phyloP scores from a whole-genome alignment of 2,888 invertebrate species.

The Nomada ferruginata region DNA sequence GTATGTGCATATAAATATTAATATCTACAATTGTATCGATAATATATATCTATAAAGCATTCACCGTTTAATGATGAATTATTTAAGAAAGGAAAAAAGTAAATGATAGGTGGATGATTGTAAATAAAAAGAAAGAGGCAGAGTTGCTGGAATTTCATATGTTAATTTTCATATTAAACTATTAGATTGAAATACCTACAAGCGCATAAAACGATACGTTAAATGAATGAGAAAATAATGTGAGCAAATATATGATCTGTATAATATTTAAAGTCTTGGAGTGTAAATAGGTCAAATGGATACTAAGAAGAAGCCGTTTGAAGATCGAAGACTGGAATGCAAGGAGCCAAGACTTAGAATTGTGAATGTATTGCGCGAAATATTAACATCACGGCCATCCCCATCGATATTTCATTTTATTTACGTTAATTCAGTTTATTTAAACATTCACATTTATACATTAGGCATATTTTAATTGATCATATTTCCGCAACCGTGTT shows the following conservation, averaged over 20 bases:
- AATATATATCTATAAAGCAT: constrained; percentile 52
- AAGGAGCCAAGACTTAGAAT: constrained; percentile 58
- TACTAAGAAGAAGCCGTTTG: constrained; percentile 55
- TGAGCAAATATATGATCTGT: constrained; percentile 36
- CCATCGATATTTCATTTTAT: constrained; percentile 58
- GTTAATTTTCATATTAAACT: constrained; percentile 60
- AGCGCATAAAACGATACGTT: constrained; percentile 40
- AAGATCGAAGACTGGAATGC: constrained; percentile 61
- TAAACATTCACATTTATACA: constrained; percentile 61
- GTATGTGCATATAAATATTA: constrained; percentile 58
- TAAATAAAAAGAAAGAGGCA: constrained; percentile 66
- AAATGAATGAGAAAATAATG: constrained; percentile 40
- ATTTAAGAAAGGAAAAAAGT: constrained; percentile 51
- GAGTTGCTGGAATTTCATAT: constrained; percentile 48
- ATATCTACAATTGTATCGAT: constrained; percentile 41
- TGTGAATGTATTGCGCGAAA: constrained; percentile 60
- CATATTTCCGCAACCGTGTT: constrained; percentile 60
- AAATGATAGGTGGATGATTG: constrained; percentile 57
- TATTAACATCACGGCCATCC: constrained; percentile 50
- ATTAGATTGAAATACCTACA: constrained; percentile 58
- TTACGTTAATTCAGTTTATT: constrained; percentile 65
- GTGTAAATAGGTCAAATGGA: constrained; percentile 68
- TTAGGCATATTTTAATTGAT: constrained; percentile 63
- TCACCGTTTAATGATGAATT: constrained; percentile 32
- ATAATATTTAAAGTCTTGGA: constrained; percentile 65